Conservation (phyloP, 2,797 vertebrate genomes). For the Okamejei kenojei region DNA sequence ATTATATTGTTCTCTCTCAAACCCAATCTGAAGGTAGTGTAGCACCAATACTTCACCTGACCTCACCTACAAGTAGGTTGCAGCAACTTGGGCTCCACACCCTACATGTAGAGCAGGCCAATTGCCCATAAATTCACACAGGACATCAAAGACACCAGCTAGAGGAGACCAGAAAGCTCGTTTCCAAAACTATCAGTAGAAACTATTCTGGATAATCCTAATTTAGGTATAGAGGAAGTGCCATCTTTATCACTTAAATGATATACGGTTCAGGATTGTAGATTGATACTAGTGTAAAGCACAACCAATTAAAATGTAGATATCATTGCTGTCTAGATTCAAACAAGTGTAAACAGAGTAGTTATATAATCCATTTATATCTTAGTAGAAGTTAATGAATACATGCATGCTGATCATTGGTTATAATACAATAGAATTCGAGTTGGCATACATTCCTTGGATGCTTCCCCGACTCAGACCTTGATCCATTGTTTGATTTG, state of each 20-base stretch:
- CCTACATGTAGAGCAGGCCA: too few species aligned
- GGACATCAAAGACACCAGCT: too few species aligned
- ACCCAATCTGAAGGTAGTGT: too few species aligned
- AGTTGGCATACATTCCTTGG: not conserved
- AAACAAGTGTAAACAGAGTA: not conserved
- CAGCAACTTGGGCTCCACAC: too few species aligned
- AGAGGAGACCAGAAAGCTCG: too few species aligned
- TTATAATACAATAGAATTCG: not conserved
- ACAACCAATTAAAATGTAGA: not conserved
- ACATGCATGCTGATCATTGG: not conserved
- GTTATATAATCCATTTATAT: not conserved
- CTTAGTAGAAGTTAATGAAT: not conserved
- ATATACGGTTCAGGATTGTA: not conserved
- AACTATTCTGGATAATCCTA: too few species aligned
- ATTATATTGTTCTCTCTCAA: not conserved
- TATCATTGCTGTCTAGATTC: not conserved
- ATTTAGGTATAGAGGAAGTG: too few species aligned
- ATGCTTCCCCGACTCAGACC: not conserved
- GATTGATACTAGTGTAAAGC: not conserved
- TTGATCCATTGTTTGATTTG: not conserved
- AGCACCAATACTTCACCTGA: too few species aligned
- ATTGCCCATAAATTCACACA: too few species aligned
- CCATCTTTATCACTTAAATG: not conserved
- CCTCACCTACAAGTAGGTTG: too few species aligned
- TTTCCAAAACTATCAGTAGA: too few species aligned